A percentile compares a stretch with the other conserved stretches of the same genome.
Conservation (phyloP, 2,888 invertebrate genomes). For the Ellobium chinense region DNA sequence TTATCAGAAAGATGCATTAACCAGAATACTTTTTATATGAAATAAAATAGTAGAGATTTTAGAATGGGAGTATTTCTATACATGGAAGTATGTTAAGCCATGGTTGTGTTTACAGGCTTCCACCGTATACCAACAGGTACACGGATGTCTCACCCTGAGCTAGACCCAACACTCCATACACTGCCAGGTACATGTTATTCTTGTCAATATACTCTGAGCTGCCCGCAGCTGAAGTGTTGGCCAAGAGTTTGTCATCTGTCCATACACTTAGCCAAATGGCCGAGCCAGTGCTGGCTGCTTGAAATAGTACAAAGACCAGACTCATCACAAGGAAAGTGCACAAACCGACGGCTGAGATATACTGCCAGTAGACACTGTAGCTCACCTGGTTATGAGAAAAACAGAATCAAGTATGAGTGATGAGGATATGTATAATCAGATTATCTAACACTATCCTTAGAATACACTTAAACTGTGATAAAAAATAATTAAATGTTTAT, state of each 20-base stretch:
- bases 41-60: too few relatives aligned
- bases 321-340: conserved; percentile 89
- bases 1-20: too few relatives aligned
- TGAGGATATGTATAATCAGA: too few relatives aligned
- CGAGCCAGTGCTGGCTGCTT: conserved; percentile 56
- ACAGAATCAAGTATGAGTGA: neutral
- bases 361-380: conserved; percentile 92
- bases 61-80: too few relatives aligned
- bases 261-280: conserved; percentile 70
- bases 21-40: too few relatives aligned
- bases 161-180: conserved; percentile 77
- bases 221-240: conserved; percentile 30
- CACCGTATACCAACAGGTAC: too few relatives aligned
- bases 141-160: conserved; percentile 66
- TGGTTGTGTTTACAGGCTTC: too few relatives aligned
- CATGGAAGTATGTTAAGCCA: too few relatives aligned
- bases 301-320: conserved; percentile 72
- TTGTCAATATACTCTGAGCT: conserved; percentile 33
- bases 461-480: too few relatives aligned
- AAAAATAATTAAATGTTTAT: too few relatives aligned
- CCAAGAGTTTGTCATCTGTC: conserved; percentile 64
- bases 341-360: conserved; percentile 88
- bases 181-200: conserved; percentile 75
- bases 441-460: too few relatives aligned
- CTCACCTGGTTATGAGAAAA: conserved; percentile 83